A percentile compares a stretch with the other conserved stretches of the same genome.
phyloP scores from a whole-genome alignment of 2,888 invertebrate species.

The Mythimna ferrago region DNA sequence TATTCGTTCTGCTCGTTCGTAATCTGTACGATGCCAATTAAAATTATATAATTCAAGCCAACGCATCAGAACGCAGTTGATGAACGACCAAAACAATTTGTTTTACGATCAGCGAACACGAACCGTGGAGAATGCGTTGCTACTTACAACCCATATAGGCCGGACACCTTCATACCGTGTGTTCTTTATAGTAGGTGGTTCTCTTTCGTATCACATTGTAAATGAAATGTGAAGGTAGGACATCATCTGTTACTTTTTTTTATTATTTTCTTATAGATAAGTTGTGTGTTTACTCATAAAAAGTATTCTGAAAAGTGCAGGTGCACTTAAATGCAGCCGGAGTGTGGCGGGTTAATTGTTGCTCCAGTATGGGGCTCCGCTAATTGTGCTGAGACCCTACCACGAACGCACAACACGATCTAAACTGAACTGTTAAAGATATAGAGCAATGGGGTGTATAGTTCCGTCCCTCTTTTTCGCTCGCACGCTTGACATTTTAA shows the following conservation, averaged over 20 bases:
- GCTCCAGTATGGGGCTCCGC: slow-evolving; percentile 27
- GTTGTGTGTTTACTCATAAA: slow-evolving; percentile 18
- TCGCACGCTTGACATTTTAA: too few species aligned
- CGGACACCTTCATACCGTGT: slow-evolving; percentile 12
- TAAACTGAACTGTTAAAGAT: too few species aligned
- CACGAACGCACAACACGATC: too few species aligned
- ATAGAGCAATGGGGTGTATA: too few species aligned
- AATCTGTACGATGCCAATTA: slow-evolving; percentile 76
- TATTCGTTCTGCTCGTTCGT: slow-evolving; percentile 39
- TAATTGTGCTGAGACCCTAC: slow-evolving; percentile 40
- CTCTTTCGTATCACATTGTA: slow-evolving; percentile 10
- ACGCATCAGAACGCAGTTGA: slow-evolving; percentile 68
- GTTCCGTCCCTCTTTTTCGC: too few species aligned
- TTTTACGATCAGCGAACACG: slow-evolving; percentile 75
- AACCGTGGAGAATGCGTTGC: slow-evolving; percentile 54
- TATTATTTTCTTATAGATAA: slow-evolving; percentile 5
- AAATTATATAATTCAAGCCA: slow-evolving; percentile 77
- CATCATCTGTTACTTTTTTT: slow-evolving; percentile 16
- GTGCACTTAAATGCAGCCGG: slow-evolving; percentile 55
- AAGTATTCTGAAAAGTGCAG: slow-evolving; percentile 37
- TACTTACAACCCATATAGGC: slow-evolving; percentile 10
- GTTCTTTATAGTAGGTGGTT: not conserved
- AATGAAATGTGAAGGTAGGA: slow-evolving; percentile 6
- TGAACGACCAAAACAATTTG: slow-evolving; percentile 77
- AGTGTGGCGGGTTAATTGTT: slow-evolving; percentile 35